Evolutionary conservation across 2,888 invertebrate genomes (phyloP).

Genomic region (Gerris lacustris): DNA sequence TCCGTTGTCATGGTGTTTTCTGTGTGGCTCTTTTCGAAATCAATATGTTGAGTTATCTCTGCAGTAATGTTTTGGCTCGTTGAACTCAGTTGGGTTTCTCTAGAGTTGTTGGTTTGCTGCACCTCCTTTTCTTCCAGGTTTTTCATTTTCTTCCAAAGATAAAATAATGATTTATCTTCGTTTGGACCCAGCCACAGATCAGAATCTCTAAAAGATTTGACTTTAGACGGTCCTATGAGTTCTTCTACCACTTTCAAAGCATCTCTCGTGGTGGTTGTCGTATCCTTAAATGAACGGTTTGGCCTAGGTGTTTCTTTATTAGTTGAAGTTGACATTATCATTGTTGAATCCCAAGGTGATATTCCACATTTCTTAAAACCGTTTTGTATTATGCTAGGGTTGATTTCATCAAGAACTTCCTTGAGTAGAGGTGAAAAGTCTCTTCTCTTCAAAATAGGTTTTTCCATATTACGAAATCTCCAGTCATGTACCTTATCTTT

Average conservation of each 20-base stretch:
- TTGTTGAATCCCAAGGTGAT: slow-evolving; percentile 23
- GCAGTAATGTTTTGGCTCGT: too few species aligned
- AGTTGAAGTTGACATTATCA: too few species aligned
- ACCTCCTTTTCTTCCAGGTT: too few species aligned
- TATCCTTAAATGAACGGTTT: too few species aligned
- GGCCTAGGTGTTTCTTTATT: too few species aligned
- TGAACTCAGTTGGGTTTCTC: too few species aligned
- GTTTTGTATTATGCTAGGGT: slow-evolving; percentile 18
- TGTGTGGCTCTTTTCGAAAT: too few species aligned
- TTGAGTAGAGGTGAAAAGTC: slow-evolving; percentile 24
- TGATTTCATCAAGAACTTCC: slow-evolving; percentile 20
- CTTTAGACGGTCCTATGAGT: slow-evolving; percentile 2
- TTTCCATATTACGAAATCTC: slow-evolving; percentile 13
- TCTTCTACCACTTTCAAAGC: slow-evolving; percentile 2
- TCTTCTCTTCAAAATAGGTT: slow-evolving; percentile 19
- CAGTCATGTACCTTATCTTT: slow-evolving; percentile 24
- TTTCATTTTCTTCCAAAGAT: too few species aligned
- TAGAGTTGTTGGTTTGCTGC: too few species aligned
- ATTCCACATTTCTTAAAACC: slow-evolving; percentile 26
- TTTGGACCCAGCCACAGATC: background rate
- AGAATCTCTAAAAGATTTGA: slow-evolving; percentile 2
- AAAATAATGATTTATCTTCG: background rate
- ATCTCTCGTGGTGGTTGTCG: background rate
- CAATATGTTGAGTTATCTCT: too few species aligned
- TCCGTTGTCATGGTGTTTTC: too few species aligned